phyloP scores from a whole-genome alignment of 2,113 vertebrate genomes.

The Leucopsar rothschildi region DNA sequence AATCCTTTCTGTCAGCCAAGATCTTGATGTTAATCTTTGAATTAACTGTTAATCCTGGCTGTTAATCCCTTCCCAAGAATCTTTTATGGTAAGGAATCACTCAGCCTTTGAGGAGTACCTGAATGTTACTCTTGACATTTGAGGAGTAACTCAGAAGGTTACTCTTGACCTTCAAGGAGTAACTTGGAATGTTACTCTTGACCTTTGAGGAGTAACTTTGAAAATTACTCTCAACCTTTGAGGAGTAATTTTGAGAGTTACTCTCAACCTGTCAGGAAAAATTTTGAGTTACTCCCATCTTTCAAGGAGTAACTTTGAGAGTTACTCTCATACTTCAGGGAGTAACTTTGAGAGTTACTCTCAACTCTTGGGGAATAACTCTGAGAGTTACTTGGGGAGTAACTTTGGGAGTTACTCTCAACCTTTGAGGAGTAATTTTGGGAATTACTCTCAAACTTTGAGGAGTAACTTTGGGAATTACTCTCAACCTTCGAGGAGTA shows the following conservation, averaged over 20 bases:
- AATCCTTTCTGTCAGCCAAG: neutral
- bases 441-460: rapidly evolving
- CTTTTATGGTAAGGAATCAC: neutral
- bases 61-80: neutral
- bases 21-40: neutral
- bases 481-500: rapidly evolving
- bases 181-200: too few species aligned
- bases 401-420: neutral
- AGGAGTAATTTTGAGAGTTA: too few species aligned
- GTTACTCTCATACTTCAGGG: rapidly evolving
- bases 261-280: too few species aligned
- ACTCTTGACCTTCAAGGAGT: neutral
- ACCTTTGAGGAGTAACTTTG: too few species aligned
- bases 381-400: too few species aligned
- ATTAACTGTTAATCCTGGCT: neutral
- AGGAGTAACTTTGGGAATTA: neutral
- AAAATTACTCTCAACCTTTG: too few species aligned
- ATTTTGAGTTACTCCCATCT: too few species aligned
- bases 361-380: rapidly evolving
- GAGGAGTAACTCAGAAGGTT: neutral
- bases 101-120: neutral
- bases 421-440: too few species aligned
- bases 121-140: neutral
- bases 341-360: neutral
- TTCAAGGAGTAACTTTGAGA: neutral